Evolutionary conservation across 1,140 invertebrate species (phyloP), one percentile per base, ranked within the genome.

Genomic region (Bombus difficillimus): DNA sequence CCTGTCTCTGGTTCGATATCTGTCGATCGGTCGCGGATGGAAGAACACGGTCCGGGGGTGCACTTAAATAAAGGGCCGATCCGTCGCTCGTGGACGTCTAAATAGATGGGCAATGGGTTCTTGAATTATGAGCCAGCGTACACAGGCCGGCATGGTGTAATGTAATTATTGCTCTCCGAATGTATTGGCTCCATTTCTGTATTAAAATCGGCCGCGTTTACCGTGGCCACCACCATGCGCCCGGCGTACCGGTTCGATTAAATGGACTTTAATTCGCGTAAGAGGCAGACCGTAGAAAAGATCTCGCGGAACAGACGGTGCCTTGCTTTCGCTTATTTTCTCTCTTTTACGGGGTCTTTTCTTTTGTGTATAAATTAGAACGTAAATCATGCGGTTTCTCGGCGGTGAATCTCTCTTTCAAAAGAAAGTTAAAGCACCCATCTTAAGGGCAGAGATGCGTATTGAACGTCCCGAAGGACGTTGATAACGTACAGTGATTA

Each of bases 221-320:
- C 85, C 88, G 80, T 84, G 81, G 78, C 72, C 47, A 18, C 47
- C 47, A 22, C 47, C 47, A 22, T 53, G 47, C 18, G 18, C 5
- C 13, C 13, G 8, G 57, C 18, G n/a, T 43, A 75, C 80, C 68
- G 34, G 62, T 83, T 80, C 90, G 92, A 94, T 94, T 94, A 94
- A 94, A 94, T 93, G 93, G 92, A 91, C 89, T 94, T 94, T 93
- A 93, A 94, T 94, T 91, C 87, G 57, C 75, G 87, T 94, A 93
- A 94, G 88, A 92, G 92, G 81, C 41, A 59, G 64, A 80, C 43
- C 62, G 82, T 47, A 59, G 73, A 64, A 53, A 72, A 73, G 43
- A 73, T 22, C 39, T 34, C 18, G 43, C 57, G 71, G 34, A 53
- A 47, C 69, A n/a, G 57, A 53, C 25, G 59, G 78, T 43, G 64